Conservation (phyloP, 2,113 vertebrate genomes). For the Mobula birostris region DNA sequence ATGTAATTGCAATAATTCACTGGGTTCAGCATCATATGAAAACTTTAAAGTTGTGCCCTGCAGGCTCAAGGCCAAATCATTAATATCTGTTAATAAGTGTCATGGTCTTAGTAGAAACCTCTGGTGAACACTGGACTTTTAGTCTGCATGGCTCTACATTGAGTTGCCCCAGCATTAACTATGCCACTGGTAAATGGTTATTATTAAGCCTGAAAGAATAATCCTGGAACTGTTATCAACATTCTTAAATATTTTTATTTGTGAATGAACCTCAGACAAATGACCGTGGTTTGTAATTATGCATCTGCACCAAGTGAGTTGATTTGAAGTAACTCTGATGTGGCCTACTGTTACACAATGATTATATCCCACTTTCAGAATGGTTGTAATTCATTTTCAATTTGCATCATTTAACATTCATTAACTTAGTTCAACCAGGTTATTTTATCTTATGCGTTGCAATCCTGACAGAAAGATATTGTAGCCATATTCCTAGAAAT, state of each 20-base stretch:
- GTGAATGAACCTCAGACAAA: not conserved
- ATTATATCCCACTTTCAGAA: slow-evolving; percentile 13
- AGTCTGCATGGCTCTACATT: not conserved
- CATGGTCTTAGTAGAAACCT: not conserved
- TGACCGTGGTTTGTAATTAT: not conserved
- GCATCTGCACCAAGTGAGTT: not conserved
- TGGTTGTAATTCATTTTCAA: not conserved
- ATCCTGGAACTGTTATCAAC: not conserved
- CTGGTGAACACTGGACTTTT: not conserved
- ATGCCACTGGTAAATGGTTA: not conserved
- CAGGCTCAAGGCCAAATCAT: not conserved
- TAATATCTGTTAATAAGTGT: not conserved
- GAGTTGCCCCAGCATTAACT: not conserved
- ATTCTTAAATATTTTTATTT: slow-evolving; percentile 15
- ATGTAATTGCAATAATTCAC: not conserved
- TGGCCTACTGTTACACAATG: not conserved
- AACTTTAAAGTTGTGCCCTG: not conserved
- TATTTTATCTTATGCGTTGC: slow-evolving; percentile 5
- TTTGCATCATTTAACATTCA: not conserved
- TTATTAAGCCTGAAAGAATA: not conserved
- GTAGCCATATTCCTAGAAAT: not conserved
- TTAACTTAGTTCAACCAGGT: not conserved
- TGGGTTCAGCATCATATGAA: not conserved
- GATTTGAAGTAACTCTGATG: slow-evolving; percentile 9
- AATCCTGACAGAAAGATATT: not conserved